phyloP scores from a whole-genome alignment of 2,797 vertebrate genomes.

The Notamacropus eugenii region DNA sequence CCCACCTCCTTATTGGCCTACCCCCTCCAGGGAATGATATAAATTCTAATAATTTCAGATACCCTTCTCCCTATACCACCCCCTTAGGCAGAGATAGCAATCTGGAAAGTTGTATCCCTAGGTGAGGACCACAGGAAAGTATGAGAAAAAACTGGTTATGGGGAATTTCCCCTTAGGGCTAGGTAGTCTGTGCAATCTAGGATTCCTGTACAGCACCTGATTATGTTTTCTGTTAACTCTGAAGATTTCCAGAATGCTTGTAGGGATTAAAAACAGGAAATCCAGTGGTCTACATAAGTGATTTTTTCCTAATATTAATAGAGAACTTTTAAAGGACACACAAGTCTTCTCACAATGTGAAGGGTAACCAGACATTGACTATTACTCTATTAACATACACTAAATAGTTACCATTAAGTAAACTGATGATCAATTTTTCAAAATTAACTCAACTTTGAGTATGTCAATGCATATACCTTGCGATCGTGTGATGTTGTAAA shows the following conservation, averaged over 20 bases:
- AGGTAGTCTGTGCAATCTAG: conserved; percentile 25
- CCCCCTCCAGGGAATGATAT: background rate
- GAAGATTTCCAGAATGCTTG: conserved; percentile 69
- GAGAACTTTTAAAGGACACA: conserved; percentile 33
- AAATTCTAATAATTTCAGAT: conserved; percentile 19
- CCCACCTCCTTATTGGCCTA: background rate
- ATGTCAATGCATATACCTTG: conserved; percentile 37
- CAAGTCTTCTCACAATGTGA: conserved; percentile 46
- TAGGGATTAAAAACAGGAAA: conserved; percentile 79
- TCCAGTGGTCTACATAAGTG: conserved; percentile 62
- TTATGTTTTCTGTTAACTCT: conserved; percentile 70
- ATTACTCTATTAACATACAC: conserved; percentile 56
- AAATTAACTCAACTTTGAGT: conserved; percentile 40
- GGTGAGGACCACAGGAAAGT: background rate
- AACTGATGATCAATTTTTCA: conserved; percentile 42
- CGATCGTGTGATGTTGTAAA: background rate
- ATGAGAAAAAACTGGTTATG: background rate
- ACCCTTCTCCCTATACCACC: background rate
- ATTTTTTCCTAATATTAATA: conserved; percentile 74
- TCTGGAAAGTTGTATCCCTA: background rate
- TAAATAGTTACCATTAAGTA: background rate
- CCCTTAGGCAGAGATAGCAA: background rate
- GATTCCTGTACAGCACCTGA: conserved; percentile 24
- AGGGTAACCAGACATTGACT: conserved; percentile 13
- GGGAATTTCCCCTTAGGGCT: conserved; percentile 62